Conservation (phyloP, 2,888 invertebrate species). For the Heliconius hortense region DNA sequence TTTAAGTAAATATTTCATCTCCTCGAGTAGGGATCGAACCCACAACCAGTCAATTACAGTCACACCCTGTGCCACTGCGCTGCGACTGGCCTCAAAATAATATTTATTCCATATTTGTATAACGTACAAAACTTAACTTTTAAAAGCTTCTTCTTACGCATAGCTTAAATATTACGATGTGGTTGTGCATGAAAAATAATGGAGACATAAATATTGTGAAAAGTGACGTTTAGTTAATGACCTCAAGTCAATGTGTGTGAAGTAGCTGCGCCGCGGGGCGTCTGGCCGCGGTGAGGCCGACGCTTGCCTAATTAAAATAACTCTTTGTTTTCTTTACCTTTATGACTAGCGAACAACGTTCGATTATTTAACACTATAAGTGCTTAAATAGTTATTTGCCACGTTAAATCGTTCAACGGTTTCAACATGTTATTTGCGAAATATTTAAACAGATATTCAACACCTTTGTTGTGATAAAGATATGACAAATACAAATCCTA, state of each 20-base stretch:
- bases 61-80: too few species aligned
- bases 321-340: slow-evolving; percentile 66
- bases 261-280: slow-evolving; percentile 72
- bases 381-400: slow-evolving; percentile 52
- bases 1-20: too few species aligned
- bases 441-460: slow-evolving; percentile 26
- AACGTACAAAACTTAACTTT: slow-evolving; percentile 22
- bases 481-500: neutral
- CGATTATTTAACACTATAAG: slow-evolving; percentile 67
- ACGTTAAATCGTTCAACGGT: slow-evolving; percentile 51
- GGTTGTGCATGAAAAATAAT: slow-evolving; percentile 73
- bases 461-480: neutral
- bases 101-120: neutral
- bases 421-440: slow-evolving; percentile 61
- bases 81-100: neutral
- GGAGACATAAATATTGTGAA: slow-evolving; percentile 78
- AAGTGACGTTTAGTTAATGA: slow-evolving; percentile 78
- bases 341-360: slow-evolving; percentile 65
- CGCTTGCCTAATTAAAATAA: slow-evolving; percentile 74
- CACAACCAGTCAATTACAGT: too few species aligned
- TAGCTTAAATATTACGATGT: slow-evolving; percentile 66
- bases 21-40: too few species aligned
- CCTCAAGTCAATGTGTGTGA: slow-evolving; percentile 67
- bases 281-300: slow-evolving; percentile 51
- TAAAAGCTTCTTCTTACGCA: slow-evolving; percentile 51